Evolutionary conservation across 2,797 vertebrate species (phyloP).

Genomic region (Eulemur mongoz): DNA sequence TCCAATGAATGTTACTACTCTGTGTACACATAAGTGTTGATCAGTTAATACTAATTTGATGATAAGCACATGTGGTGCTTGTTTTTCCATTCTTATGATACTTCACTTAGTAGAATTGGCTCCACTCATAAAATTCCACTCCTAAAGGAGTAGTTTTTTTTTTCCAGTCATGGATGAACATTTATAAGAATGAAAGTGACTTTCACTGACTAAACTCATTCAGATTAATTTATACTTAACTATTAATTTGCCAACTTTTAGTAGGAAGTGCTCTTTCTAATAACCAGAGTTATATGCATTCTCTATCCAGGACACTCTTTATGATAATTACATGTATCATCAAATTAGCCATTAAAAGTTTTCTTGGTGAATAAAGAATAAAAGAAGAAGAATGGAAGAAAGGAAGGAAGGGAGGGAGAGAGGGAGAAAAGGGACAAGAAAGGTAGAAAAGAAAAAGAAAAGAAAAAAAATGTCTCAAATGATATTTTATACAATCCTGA

Average conservation of each 20-base stretch:
- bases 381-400: neutral
- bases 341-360: neutral
- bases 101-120: too few species aligned
- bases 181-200: neutral
- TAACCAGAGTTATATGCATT: neutral
- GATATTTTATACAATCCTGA: neutral
- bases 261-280: neutral
- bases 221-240: neutral
- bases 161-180: neutral
- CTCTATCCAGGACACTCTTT: neutral
- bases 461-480: neutral
- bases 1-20: too few species aligned
- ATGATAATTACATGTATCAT: neutral
- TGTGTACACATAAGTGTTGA: too few species aligned
- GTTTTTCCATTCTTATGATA: too few species aligned
- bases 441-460: neutral
- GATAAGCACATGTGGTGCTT: too few species aligned
- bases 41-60: too few species aligned
- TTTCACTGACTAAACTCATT: neutral
- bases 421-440: neutral
- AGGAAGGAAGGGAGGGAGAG: neutral
- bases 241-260: neutral
- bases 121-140: neutral
- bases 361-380: neutral
- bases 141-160: neutral